A percentile compares a stretch with the other conserved stretches of the same genome.
Evolutionary conservation across 2,888 invertebrate genomes (phyloP).

Genomic region (Willowsia nigromaculata): DNA sequence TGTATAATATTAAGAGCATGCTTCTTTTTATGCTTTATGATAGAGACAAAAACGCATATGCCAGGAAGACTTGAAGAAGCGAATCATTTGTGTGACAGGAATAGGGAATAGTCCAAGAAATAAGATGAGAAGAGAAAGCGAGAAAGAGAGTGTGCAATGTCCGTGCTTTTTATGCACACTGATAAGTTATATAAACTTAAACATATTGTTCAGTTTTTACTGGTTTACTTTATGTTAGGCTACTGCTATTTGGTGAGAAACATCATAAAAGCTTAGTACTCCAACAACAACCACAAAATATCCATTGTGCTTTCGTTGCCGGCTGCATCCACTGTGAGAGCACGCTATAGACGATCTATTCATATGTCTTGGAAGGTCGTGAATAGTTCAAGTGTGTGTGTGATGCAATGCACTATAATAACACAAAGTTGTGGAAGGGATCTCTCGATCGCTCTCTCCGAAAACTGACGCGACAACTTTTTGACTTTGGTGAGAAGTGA

Average conservation of each 20-base stretch:
- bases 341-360: neutral
- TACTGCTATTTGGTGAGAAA: neutral
- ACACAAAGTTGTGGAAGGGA: neutral
- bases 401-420: conserved; percentile 28
- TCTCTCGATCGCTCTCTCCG: neutral
- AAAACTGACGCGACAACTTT: conserved; percentile 32
- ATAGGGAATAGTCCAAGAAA: conserved; percentile 44
- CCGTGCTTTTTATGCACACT: no score
- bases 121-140: neutral
- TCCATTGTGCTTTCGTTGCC: neutral
- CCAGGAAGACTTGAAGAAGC: conserved; percentile 22
- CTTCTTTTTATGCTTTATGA: neutral
- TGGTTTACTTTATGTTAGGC: neutral
- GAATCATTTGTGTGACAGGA: conserved; percentile 66
- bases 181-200: neutral
- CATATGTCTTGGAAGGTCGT: conserved; percentile 22
- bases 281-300: conserved; percentile 18
- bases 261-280: conserved; percentile 3
- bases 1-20: neutral
- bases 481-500: neutral
- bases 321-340: neutral
- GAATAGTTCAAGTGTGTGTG: conserved; percentile 16
- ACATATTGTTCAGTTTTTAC: neutral
- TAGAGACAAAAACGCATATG: neutral
- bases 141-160: no score